These are phyloP conservation scores for Leptinotarsa haldemani DNA, from an alignment of 2,888 invertebrate species.

Conservation along the genomic window DNA sequence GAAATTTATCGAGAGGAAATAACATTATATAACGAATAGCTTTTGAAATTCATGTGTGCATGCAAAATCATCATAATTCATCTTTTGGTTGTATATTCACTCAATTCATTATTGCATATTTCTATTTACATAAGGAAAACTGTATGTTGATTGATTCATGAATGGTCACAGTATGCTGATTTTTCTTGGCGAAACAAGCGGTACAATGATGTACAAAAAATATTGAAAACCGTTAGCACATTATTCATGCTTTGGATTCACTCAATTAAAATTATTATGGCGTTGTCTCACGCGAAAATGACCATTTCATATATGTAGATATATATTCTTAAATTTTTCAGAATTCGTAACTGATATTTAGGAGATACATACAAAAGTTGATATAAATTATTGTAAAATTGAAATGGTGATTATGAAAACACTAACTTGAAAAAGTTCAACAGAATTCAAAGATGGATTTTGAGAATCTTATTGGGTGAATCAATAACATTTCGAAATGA, in stretches of 20 bases:
- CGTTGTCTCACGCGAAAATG: constrained; percentile 57
- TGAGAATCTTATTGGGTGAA: too few species aligned
- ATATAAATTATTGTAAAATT: too few species aligned
- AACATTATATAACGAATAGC: constrained; percentile 29
- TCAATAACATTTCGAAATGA: too few species aligned
- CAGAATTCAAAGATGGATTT: too few species aligned
- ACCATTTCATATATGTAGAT: constrained; percentile 57
- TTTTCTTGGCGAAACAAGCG: constrained; percentile 40
- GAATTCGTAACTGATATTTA: too few species aligned
- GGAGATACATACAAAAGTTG: too few species aligned
- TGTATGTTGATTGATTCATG: constrained; percentile 36
- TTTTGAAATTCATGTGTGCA: constrained; percentile 39
- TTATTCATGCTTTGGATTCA: constrained; percentile 50
- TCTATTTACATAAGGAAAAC: constrained; percentile 23
- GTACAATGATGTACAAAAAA: constrained; percentile 40
- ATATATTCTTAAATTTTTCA: constrained; percentile 36
- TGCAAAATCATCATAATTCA: constrained; percentile 38
- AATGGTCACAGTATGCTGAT: constrained; percentile 33
- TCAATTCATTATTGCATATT: constrained; percentile 32
- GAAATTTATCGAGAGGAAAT: constrained; percentile 15
- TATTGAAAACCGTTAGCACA: constrained; percentile 41
- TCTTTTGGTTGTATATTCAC: constrained; percentile 37
- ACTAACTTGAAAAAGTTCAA: too few species aligned
- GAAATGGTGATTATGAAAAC: too few species aligned
- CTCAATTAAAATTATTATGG: constrained; percentile 58